Conservation (phyloP, 2,113 vertebrate species). For the Tachysurus vachellii region DNA sequence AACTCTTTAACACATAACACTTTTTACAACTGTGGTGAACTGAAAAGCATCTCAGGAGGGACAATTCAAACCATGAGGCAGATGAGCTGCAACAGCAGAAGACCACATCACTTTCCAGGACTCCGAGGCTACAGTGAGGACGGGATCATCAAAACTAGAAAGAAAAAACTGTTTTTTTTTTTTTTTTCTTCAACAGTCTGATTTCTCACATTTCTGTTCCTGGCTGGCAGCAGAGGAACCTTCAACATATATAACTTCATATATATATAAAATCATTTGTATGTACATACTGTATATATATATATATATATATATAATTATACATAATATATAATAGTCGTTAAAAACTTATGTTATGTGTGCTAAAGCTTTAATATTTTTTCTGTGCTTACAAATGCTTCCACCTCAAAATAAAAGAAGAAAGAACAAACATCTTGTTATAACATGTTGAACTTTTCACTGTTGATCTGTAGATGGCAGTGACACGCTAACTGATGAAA, state of each 20-base stretch:
- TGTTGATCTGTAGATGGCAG: slow-evolving; percentile 78
- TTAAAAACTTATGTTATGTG: neutral
- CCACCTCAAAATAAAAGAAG: neutral
- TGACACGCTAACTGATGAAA: slow-evolving; percentile 68
- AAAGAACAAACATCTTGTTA: neutral
- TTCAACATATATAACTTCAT: neutral
- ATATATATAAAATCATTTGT: neutral
- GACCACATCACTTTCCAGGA: neutral
- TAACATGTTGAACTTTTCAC: slow-evolving; percentile 64
- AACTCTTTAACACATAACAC: neutral
- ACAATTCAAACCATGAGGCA: neutral
- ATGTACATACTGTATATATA: neutral
- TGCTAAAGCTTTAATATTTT: neutral
- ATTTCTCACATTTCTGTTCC: neutral
- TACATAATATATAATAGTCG: neutral
- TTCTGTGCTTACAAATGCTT: neutral
- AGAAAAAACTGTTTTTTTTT: neutral
- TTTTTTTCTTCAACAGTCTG: neutral
- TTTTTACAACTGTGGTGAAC: neutral
- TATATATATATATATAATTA: no score
- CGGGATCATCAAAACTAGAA: neutral
- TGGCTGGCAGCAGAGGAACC: neutral
- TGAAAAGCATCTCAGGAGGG: neutral
- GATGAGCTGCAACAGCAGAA: neutral
- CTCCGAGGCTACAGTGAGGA: neutral